Base-by-base conservation (phyloP, 2,113 vertebrate genomes). In the Percina caprodes region DNA sequence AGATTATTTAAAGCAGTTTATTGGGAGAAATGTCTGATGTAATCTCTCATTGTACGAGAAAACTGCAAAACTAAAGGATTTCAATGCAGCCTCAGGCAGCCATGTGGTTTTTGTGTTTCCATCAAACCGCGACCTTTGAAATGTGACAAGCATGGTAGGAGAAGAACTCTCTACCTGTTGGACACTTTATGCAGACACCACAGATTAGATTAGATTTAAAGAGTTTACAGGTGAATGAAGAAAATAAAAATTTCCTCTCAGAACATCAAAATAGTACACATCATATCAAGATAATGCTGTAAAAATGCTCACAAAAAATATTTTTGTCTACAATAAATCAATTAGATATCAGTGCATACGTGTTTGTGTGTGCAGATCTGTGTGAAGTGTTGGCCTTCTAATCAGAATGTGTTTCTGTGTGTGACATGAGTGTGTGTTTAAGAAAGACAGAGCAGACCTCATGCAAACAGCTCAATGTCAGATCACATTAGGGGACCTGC, bases 401-500 rank as follows among this genome's bases (percentile, higher is more conserved):
- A 16, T 60, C 8, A 2, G 26, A 18, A 19, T 33, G 58, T 35
- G 18, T 45, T 13, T 56, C 58, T 46, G 54, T 59, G 12, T 77
- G 62, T 16, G 8, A 39, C 39, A 2, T 3, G 60, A n/a, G 30
- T 30, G 21, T 71, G 19, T 69, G 56, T 48, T 48, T 15, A 30
- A 30, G 70, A 55, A 58, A 51, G 58, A 72, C 54, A 46, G 66
- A 83, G 55, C 61, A 46, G 62, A 80, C 69, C 49, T 75, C 39
- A 5, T 71, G 35, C 69, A 49, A 30, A 30, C 74, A 48, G 30
- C 67, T 73, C 83, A 2, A 35, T 80, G 86, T 88, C 83, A 54
- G 52, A 83, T 86, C 86, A 70, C 46, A 83, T 77, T 39, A 80
- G 76, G 61, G 24, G 62, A 72, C 42, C 60, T 15, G 51, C 39